Percentiles rank a stretch among this genome's conserved stretches.
Conservation (phyloP, 1,140 invertebrate genomes). For the Cardiocondyla obscurior region DNA sequence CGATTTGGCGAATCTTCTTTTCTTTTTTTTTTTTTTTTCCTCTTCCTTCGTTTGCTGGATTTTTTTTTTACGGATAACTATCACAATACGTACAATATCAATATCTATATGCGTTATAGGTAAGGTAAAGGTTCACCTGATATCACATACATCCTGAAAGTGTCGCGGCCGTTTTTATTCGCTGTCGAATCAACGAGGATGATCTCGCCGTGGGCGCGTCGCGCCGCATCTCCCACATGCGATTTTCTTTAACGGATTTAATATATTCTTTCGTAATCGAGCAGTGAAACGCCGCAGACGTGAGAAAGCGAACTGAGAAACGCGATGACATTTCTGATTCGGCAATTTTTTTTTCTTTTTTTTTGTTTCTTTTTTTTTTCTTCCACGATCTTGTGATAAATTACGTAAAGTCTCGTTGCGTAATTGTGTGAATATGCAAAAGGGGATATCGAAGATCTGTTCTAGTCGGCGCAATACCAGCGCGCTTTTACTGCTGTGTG, state of each 20-base stretch:
- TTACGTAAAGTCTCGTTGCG: background rate
- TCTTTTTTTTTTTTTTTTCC: too few relatives aligned
- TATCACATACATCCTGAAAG: slow-evolving; percentile 78
- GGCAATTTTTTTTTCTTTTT: background rate
- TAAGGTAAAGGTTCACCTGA: slow-evolving; percentile 74
- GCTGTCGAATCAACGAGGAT: slow-evolving; percentile 16
- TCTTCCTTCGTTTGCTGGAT: too few relatives aligned
- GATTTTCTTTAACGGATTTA: background rate
- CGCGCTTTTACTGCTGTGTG: background rate
- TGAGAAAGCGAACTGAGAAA: background rate
- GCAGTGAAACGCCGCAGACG: background rate
- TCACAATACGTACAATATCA: slow-evolving; percentile 77
- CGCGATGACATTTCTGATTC: background rate
- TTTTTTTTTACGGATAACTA: slow-evolving; percentile 61
- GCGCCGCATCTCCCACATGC: background rate
- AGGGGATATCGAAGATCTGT: background rate
- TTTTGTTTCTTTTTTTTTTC: too few relatives aligned
- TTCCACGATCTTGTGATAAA: background rate
- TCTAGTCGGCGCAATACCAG: too few relatives aligned
- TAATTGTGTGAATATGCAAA: background rate
- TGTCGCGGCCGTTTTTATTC: slow-evolving; percentile 52
- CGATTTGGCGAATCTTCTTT: slow-evolving; percentile 39
- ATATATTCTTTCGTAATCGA: background rate
- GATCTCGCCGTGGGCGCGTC: background rate
- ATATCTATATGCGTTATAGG: slow-evolving; percentile 69